Conservation (phyloP, 2,888 invertebrate genomes). For the Andrena dorsata region DNA sequence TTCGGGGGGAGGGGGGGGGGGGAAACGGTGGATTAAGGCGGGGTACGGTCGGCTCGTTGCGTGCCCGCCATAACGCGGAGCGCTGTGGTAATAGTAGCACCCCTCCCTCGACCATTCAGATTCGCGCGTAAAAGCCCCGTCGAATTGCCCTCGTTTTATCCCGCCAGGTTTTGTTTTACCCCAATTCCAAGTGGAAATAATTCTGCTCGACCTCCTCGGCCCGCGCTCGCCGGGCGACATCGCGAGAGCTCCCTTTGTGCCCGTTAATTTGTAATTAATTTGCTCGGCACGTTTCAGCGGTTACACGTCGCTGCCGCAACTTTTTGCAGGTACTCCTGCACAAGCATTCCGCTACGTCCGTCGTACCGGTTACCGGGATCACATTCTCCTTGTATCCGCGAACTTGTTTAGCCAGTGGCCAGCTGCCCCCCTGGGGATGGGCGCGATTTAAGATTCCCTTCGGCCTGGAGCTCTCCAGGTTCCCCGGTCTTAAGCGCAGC, state of each 20-base stretch:
- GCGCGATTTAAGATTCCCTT: no score
- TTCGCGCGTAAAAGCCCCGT: conserved; percentile 42
- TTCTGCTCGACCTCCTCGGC: not conserved
- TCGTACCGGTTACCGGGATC: not conserved
- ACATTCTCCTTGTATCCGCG: no score
- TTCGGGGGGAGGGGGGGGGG: not conserved
- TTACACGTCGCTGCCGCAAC: conserved; percentile 15
- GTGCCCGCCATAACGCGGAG: conserved; percentile 24
- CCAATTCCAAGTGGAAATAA: conserved; percentile 18
- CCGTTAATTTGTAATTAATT: conserved; percentile 55
- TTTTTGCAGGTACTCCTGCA: not conserved
- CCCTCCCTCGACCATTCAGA: conserved; percentile 25
- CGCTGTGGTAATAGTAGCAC: conserved; percentile 22
- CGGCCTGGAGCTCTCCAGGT: no score
- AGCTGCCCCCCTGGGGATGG: no score
- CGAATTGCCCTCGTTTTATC: conserved; percentile 40
- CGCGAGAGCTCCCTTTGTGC: not conserved
- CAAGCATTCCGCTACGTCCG: not conserved
- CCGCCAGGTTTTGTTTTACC: conserved; percentile 9
- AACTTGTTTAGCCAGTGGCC: no score
- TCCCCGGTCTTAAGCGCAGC: no score
- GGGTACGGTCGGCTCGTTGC: conserved; percentile 2
- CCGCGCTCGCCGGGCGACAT: not conserved
- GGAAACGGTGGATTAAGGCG: conserved; percentile 27
- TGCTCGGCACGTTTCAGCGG: conserved; percentile 2